phyloP scores from a whole-genome alignment of 1,140 invertebrate genomes.

The Spodoptera litura region DNA sequence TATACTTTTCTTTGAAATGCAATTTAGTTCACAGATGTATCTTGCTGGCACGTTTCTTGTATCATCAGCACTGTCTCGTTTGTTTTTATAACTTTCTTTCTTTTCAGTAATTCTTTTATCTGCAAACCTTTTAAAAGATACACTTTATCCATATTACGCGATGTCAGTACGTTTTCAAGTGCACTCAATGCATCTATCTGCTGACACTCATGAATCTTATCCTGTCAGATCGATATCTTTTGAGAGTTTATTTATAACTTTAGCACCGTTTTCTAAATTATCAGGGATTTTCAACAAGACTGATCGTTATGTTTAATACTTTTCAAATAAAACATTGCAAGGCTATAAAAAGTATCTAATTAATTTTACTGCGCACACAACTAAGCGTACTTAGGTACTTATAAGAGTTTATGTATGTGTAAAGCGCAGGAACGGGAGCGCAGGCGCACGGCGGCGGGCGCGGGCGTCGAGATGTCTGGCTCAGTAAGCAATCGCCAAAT shows the following conservation, averaged over 20 bases:
- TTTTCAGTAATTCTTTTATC: constrained; percentile 3
- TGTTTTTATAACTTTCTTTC: neutral
- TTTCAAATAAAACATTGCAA: neutral
- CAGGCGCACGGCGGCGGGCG: constrained; percentile 24
- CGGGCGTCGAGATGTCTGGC: constrained; percentile 62
- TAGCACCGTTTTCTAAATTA: constrained; percentile 6
- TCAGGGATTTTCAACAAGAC: neutral
- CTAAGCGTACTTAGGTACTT: neutral
- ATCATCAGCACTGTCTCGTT: neutral
- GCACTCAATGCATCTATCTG: constrained; percentile 4
- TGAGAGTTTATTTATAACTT: neutral
- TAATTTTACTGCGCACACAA: neutral
- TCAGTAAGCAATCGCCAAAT: constrained; percentile 40
- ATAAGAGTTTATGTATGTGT: constrained; percentile 25
- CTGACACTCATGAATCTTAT: constrained; percentile 39
- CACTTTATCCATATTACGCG: constrained; percentile 1
- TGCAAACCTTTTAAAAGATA: constrained; percentile 1
- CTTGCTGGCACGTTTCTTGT: constrained; percentile 5
- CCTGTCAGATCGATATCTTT: constrained; percentile 1
- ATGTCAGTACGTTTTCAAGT: constrained; percentile 10
- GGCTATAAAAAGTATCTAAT: neutral
- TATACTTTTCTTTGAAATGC: constrained; percentile 26
- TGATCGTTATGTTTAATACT: neutral
- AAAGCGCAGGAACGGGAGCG: neutral
- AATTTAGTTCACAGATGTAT: constrained; percentile 40